These are phyloP conservation scores for Chrysolina oricalcia DNA, from an alignment of 2,888 invertebrate genomes.

Conservation along the genomic window DNA sequence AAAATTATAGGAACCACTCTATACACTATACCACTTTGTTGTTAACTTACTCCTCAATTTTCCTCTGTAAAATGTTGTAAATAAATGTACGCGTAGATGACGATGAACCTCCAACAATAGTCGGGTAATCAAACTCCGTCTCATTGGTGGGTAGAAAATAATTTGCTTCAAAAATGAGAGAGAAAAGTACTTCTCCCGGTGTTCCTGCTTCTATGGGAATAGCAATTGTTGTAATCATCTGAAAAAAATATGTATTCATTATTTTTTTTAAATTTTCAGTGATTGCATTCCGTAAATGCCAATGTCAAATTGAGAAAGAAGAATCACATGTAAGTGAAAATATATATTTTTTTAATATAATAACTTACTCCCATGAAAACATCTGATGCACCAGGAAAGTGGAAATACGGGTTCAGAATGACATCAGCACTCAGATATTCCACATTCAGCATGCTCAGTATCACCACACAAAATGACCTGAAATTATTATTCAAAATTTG, in stretches of 20 bases:
- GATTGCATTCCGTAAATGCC: too few relatives aligned
- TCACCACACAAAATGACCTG: neutral
- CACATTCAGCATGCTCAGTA: neutral
- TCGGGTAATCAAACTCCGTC: slow-evolving; percentile 62
- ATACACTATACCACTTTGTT: too few relatives aligned
- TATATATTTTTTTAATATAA: too few relatives aligned
- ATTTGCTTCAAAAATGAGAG: slow-evolving; percentile 83
- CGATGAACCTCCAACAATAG: slow-evolving; percentile 51
- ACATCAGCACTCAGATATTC: slow-evolving; percentile 3
- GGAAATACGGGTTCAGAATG: slow-evolving; percentile 54
- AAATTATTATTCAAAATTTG: neutral
- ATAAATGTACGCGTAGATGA: slow-evolving; percentile 57
- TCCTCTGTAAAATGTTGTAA: slow-evolving; percentile 61
- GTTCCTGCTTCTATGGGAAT: slow-evolving; percentile 81
- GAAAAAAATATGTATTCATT: slow-evolving; percentile 64
- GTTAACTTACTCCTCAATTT: slow-evolving; percentile 62
- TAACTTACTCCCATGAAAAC: slow-evolving; percentile 58
- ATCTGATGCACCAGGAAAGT: slow-evolving; percentile 55
- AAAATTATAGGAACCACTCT: too few relatives aligned
- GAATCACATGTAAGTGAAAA: too few relatives aligned
- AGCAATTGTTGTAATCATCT: slow-evolving; percentile 82
- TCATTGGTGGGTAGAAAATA: slow-evolving; percentile 77
- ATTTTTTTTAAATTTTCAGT: too few relatives aligned
- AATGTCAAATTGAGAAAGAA: too few relatives aligned
- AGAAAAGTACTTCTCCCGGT: slow-evolving; percentile 79